Conservation (phyloP, 1,140 invertebrate genomes). For the Drosophila willistoni region DNA sequence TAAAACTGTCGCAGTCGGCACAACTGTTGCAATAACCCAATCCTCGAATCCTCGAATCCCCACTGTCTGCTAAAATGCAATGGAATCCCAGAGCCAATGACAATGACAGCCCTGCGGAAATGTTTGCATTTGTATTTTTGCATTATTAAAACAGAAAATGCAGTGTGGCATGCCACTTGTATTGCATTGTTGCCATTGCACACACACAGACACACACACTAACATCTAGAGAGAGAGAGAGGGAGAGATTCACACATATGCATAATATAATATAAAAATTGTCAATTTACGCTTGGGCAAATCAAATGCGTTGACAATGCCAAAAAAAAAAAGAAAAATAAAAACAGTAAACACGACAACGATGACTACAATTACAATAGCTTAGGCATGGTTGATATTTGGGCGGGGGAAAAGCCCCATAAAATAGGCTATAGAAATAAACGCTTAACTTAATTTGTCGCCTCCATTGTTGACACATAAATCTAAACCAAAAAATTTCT, state of each 20-base stretch:
- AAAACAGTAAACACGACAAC: constrained; percentile 17
- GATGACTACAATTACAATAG: constrained; percentile 27
- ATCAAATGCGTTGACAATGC: constrained; percentile 59
- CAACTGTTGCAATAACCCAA: constrained; percentile 68
- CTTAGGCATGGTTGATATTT: constrained; percentile 15
- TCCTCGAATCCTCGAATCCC: constrained; percentile 24
- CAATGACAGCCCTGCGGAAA: constrained; percentile 61
- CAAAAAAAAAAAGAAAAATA: constrained; percentile 34
- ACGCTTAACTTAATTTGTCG: constrained; percentile 74
- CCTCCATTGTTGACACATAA: constrained; percentile 72
- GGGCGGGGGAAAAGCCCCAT: constrained; percentile 24
- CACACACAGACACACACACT: neutral
- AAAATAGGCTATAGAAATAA: constrained; percentile 76
- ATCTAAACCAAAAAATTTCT: constrained; percentile 61
- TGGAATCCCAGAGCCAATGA: constrained; percentile 40
- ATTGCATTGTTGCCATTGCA: constrained; percentile 38
- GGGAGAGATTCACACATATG: constrained; percentile 2
- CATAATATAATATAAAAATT: constrained; percentile 72
- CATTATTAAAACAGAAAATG: constrained; percentile 82
- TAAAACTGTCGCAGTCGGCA: constrained; percentile 70
- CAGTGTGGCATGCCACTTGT: constrained; percentile 46
- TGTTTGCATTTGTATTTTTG: constrained; percentile 81
- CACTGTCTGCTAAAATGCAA: neutral
- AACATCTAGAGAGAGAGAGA: no score
- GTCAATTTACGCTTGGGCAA: constrained; percentile 57